Conservation (phyloP, 2,888 invertebrate genomes). For the Tetragnatha montana region DNA sequence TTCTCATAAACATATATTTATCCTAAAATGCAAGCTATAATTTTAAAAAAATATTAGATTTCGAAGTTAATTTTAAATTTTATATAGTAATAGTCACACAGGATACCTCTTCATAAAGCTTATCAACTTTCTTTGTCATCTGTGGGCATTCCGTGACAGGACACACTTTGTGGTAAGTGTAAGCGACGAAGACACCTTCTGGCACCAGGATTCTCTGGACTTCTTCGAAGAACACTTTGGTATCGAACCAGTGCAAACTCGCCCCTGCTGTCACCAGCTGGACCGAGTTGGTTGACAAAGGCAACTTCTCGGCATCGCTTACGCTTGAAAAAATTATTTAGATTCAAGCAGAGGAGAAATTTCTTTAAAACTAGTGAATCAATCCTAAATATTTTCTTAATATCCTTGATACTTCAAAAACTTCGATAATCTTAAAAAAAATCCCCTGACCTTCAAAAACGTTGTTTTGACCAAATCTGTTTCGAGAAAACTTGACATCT, state of each 20-base stretch:
- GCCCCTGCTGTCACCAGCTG: slow-evolving; percentile 77
- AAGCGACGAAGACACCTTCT: slow-evolving; percentile 76
- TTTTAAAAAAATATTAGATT: too few species aligned
- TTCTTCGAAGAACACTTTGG: slow-evolving; percentile 77
- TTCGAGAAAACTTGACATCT: too few species aligned
- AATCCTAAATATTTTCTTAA: background rate
- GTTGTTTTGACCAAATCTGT: background rate
- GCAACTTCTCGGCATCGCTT: slow-evolving; percentile 75
- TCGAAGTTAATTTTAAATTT: background rate
- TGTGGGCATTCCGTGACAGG: background rate
- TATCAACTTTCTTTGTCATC: background rate
- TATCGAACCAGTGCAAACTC: slow-evolving; percentile 78
- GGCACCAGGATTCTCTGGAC: slow-evolving; percentile 76
- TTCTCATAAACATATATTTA: too few species aligned
- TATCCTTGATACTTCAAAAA: background rate
- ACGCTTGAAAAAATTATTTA: slow-evolving; percentile 12
- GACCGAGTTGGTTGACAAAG: slow-evolving; percentile 74
- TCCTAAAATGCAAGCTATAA: too few species aligned
- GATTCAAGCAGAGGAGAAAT: background rate
- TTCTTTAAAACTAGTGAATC: background rate
- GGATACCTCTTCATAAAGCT: slow-evolving; percentile 19
- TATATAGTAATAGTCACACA: background rate
- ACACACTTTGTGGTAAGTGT: slow-evolving; percentile 61
- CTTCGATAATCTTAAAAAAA: background rate
- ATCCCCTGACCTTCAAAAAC: background rate